phyloP scores from a whole-genome alignment of 2,888 invertebrate genomes.

The Calephelis perditalis region DNA sequence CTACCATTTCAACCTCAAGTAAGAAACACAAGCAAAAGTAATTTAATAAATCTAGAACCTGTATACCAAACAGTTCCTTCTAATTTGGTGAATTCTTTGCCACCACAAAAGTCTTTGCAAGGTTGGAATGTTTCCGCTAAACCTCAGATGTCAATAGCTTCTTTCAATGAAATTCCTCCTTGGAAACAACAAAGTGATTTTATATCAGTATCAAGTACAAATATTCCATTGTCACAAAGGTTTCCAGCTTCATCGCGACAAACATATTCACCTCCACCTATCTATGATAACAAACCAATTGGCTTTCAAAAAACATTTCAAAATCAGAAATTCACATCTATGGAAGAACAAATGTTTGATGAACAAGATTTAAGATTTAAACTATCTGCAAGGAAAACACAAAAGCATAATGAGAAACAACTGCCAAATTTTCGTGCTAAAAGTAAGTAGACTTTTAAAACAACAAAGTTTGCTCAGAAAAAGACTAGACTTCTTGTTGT shows the following conservation, averaged over 20 bases:
- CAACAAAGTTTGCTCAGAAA: background rate
- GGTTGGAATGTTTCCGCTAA: conserved; percentile 20
- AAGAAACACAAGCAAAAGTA: background rate
- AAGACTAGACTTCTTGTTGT: too few species aligned
- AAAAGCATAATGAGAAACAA: background rate
- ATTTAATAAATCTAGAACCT: background rate
- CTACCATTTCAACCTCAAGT: background rate
- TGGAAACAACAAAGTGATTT: conserved; percentile 14
- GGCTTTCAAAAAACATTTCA: background rate
- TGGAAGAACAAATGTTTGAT: background rate
- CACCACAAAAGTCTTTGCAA: conserved; percentile 25
- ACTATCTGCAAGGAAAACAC: background rate
- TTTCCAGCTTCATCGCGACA: conserved; percentile 9
- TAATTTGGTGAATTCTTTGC: conserved; percentile 32
- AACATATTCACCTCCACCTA: background rate
- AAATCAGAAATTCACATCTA: background rate
- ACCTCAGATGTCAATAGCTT: conserved; percentile 15
- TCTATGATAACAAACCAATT: background rate
- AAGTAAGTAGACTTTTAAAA: background rate
- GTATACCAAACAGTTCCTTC: conserved; percentile 4
- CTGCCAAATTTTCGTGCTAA: background rate
- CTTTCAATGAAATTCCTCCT: conserved; percentile 28
- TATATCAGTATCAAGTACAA: conserved; percentile 21
- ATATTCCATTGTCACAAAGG: conserved; percentile 11
- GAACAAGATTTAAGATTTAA: background rate